Evolutionary conservation across 2,797 vertebrate genomes (phyloP), one percentile per base, ranked within the genome.

Genomic region (Aeoliscus strigatus): DNA sequence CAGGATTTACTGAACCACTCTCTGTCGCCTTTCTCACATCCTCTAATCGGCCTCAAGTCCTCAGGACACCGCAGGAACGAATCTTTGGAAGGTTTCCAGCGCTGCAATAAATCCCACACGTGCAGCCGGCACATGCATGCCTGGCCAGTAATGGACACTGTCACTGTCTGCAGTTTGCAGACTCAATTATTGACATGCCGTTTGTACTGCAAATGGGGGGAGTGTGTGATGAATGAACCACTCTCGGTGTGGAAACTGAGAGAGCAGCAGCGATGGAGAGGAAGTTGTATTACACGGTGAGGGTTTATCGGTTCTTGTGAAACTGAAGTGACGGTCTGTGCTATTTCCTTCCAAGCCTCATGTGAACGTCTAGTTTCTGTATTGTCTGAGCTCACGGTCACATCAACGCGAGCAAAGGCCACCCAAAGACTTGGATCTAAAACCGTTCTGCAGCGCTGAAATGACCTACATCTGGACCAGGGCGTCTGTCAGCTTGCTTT

Each of bases 401-500:
- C 14, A 27, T 13, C 40, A 32, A 33, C 17, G 34, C 14, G 34
- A 30, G 23, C 35, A 49, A 54, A 26, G 26, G 12, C 25, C 30
- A 28, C 24, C 36, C 43, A 42, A 49, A 35, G 16, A 53, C 53
- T 52, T 13, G 15, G 27, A 63, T 53, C 21, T 23, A 6, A 69
- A 69, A 71, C 50, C 36, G 52, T 62, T 62, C 64, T 65, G 37
- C 60, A 69, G 61, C 53, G 35, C 42, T 5, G 39, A 36, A 48
- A 36, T 30, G 65, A 28, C 39, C 66, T 56, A 17, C 44, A 65
- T 60, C 66, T 16, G 49, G 21, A 28, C 27, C 45, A 38, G 43
- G 53, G 57, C 37, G 41, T 55, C 73, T 60, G 72, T 59, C 67
- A 60, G 61, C 44, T 62, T 44, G 51, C 69, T 72, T 70, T 27